Percentiles rank a stretch among this genome's conserved stretches.
Conservation (phyloP, 1,140 invertebrate genomes). For the Helicoverpa armigera region DNA sequence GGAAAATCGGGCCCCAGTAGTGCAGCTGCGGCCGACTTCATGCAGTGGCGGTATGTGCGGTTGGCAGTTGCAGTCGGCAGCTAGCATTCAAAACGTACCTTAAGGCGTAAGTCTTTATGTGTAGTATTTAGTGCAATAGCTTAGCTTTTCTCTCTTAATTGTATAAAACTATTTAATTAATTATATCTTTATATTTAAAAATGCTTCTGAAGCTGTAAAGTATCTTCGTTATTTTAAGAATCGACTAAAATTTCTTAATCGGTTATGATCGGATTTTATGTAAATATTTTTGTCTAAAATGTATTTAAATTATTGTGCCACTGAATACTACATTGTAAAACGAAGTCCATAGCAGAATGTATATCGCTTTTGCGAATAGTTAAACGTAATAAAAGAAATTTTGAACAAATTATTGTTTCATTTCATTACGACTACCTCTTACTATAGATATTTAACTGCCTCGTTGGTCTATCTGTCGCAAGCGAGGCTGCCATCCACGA, state of each 20-base stretch:
- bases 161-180: not conserved
- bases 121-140: not conserved
- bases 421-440: not conserved
- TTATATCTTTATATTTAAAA: not conserved
- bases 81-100: too few species aligned
- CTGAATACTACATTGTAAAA: not conserved
- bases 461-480: not conserved
- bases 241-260: not conserved
- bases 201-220: not conserved
- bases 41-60: too few species aligned
- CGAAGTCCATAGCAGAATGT: constrained; percentile 36
- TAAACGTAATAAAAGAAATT: constrained; percentile 9
- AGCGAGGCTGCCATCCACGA: too few species aligned
- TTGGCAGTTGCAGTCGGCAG: too few species aligned
- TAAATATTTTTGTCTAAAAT: not conserved
- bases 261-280: not conserved
- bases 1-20: too few species aligned
- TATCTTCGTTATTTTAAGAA: not conserved
- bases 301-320: not conserved
- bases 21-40: too few species aligned
- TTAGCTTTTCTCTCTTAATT: not conserved
- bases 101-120: not conserved
- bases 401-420: constrained; percentile 3
- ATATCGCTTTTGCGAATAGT: constrained; percentile 34
- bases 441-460: too few species aligned